A percentile compares a stretch with the other conserved stretches of the same genome.
phyloP scores from a whole-genome alignment of 2,888 invertebrate genomes.

The Lasius fuliginosus region DNA sequence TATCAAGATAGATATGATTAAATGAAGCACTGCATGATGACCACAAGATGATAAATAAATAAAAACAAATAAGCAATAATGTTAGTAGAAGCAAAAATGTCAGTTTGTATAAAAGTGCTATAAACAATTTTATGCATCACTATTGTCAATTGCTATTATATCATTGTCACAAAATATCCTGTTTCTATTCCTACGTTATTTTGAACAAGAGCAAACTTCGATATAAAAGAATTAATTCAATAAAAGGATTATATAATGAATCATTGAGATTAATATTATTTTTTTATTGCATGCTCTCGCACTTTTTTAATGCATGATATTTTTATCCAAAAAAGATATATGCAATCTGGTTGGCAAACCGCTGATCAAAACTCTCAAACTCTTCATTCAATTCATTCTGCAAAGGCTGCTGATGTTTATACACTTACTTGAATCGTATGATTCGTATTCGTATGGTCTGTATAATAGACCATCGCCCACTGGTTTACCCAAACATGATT shows the following conservation, averaged over 20 bases:
- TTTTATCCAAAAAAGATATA: conserved; percentile 38
- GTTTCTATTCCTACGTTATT: conserved; percentile 10
- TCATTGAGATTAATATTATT: conserved; percentile 4
- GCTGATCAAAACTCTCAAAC: conserved; percentile 53
- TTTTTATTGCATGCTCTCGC: conserved; percentile 37
- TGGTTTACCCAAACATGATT: conserved; percentile 85
- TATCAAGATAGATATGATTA: conserved; percentile 1
- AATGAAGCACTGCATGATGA: background rate
- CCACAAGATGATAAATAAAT: background rate
- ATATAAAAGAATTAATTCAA: background rate
- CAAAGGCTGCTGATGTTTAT: conserved; percentile 76
- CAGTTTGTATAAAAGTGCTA: conserved; percentile 18
- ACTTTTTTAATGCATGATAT: conserved; percentile 8
- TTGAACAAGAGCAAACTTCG: conserved; percentile 21
- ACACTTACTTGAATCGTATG: conserved; percentile 85
- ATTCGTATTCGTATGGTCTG: conserved; percentile 47
- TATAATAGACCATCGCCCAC: conserved; percentile 82
- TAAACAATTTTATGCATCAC: background rate
- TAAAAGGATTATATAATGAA: conserved; percentile 5
- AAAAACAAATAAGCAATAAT: background rate
- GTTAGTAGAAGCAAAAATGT: conserved; percentile 35
- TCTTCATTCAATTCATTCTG: conserved; percentile 80
- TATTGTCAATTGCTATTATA: conserved; percentile 1
- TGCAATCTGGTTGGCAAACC: conserved; percentile 52
- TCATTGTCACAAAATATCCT: background rate